phyloP scores from a whole-genome alignment of 30 jellyfish, hydroid and myxozoan genomes.

The Aurelia sp. region DNA sequence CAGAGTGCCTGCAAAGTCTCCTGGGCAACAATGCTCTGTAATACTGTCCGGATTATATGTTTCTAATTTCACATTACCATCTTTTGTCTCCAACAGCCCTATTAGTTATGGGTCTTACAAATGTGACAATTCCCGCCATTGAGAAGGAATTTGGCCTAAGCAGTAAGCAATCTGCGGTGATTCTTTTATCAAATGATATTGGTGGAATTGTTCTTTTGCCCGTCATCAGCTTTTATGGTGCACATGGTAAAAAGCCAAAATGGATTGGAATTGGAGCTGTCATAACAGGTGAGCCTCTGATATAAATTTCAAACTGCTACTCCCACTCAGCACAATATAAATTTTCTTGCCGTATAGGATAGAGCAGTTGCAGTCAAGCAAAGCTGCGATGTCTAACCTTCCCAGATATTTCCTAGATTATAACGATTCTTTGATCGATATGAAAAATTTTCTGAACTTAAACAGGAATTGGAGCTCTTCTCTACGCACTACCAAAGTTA shows the following conservation, averaged over 20 bases:
- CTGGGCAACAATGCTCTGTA: too few species aligned
- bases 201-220: constrained; percentile 80
- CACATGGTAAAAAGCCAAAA: constrained; percentile 73
- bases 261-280: constrained; percentile 83
- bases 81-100: background rate
- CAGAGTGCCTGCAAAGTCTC: too few species aligned
- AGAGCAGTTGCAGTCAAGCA: too few species aligned
- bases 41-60: too few species aligned
- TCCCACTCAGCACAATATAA: too few species aligned
- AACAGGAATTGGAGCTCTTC: constrained; percentile 76
- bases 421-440: too few species aligned
- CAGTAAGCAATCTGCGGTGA: constrained; percentile 78
- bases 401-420: too few species aligned
- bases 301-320: too few species aligned
- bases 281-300: constrained; percentile 49
- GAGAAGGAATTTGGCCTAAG: constrained; percentile 92
- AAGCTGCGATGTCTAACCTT: too few species aligned
- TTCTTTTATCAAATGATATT: constrained; percentile 77
- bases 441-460: too few species aligned
- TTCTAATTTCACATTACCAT: background rate
- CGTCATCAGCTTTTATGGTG: constrained; percentile 80
- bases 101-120: constrained; percentile 56
- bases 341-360: too few species aligned
- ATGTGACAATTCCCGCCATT: constrained; percentile 62
- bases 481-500: constrained; percentile 84